Conservation (phyloP, 2,888 invertebrate genomes). For the Epistrophe grossulariae region DNA sequence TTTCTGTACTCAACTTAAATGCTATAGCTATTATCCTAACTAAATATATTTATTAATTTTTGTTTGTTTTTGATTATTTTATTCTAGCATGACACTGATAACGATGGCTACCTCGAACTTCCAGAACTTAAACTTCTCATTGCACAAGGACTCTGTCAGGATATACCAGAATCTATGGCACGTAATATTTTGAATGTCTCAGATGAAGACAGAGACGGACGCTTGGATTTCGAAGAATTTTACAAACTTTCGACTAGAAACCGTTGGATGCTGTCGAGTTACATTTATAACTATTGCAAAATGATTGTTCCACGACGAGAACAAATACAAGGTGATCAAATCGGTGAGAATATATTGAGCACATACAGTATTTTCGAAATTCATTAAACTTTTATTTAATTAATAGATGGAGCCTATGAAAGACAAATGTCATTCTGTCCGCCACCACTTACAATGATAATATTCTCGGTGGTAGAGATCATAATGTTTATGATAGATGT, state of each 20-base stretch:
- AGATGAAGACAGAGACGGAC: constrained; percentile 87
- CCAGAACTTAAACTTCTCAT: constrained; percentile 85
- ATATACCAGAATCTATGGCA: constrained; percentile 88
- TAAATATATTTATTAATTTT: too few species aligned
- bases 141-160: constrained; percentile 83
- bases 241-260: constrained; percentile 86
- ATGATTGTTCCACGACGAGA: constrained; percentile 82
- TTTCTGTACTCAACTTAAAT: too few species aligned
- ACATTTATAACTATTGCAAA: constrained; percentile 81
- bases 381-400: constrained; percentile 85
- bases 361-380: background rate
- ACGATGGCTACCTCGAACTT: constrained; percentile 89
- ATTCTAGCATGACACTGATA: constrained; percentile 89
- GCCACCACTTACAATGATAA: constrained; percentile 95
- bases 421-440: constrained; percentile 97
- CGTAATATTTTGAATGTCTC: constrained; percentile 88
- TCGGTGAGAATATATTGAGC: constrained; percentile 76
- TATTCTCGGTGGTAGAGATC: constrained; percentile 95
- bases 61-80: background rate
- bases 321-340: constrained; percentile 82
- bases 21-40: too few species aligned
- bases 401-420: constrained; percentile 91
- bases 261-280: constrained; percentile 84
- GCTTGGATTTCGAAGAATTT: constrained; percentile 88
- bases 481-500: constrained; percentile 86